phyloP scores from a whole-genome alignment of 2,888 invertebrate genomes.

The Hypomecis atomaria region DNA sequence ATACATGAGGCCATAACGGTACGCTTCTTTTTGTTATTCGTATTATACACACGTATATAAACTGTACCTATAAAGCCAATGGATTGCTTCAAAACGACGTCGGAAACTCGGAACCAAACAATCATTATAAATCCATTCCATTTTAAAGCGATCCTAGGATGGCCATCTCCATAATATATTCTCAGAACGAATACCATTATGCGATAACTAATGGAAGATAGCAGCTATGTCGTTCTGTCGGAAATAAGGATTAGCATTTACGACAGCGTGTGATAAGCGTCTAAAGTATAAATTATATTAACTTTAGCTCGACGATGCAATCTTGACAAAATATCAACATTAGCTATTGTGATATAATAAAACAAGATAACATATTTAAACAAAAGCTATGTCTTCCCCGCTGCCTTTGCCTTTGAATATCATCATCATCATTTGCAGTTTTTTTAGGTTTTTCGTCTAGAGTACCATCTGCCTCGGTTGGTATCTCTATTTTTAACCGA shows the following conservation, averaged over 20 bases:
- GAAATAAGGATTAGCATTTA: slow-evolving; percentile 31
- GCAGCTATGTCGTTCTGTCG: slow-evolving; percentile 28
- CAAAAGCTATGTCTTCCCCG: background rate
- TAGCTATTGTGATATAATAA: slow-evolving; percentile 14
- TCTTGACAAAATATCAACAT: slow-evolving; percentile 16
- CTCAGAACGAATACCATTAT: slow-evolving; percentile 28
- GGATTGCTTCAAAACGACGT: slow-evolving; percentile 28
- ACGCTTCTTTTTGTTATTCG: slow-evolving; percentile 44
- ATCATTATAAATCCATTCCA: slow-evolving; percentile 37
- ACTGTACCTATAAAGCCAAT: slow-evolving; percentile 23
- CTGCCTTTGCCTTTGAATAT: background rate
- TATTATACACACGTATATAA: slow-evolving; percentile 29
- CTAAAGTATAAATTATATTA: slow-evolving; percentile 30
- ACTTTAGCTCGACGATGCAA: slow-evolving; percentile 16
- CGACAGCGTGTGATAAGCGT: slow-evolving; percentile 25
- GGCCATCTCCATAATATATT: slow-evolving; percentile 22
- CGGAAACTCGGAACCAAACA: slow-evolving; percentile 31
- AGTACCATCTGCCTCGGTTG: background rate
- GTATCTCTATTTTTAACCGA: no score
- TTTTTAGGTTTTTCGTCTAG: no score
- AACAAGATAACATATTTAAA: slow-evolving; percentile 11
- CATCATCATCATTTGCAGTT: no score
- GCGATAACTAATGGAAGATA: slow-evolving; percentile 30
- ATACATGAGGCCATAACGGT: slow-evolving; percentile 69
- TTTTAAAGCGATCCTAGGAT: slow-evolving; percentile 31